Base-by-base conservation (phyloP, 1,140 invertebrate genomes). In the Macrobrachium nipponense region DNA sequence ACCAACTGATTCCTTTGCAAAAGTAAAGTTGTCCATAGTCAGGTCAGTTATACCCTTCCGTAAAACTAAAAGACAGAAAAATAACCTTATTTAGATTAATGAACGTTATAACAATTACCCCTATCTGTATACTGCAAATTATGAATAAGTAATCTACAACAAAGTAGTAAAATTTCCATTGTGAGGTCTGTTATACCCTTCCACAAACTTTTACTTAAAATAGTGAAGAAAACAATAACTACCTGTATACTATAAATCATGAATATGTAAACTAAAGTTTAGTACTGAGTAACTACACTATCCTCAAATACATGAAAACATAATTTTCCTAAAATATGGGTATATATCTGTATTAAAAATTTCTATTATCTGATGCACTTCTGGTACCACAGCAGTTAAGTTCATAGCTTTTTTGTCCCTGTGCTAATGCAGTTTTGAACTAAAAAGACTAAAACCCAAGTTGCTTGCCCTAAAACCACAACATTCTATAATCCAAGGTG, bases 1-100 rank as follows among this genome's bases (percentile, higher is more conserved):
- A 14, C 86, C 86, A 36, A 87, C 27, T 14, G 86, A 72, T 18
- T 82, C 73, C 70, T 87, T 87, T 14, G 82, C 43, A 72, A 62
- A 82, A 7, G 86, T 82, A 70, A 87, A 87, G 58, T 87, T 82
- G 6, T 87, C 60, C 5, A 82, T 62, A n/a, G 36, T 78, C n/a
- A 87, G 62, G 59, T 87, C 73, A 58, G 43, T 68, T 27, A 82
- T 78, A 17, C 59, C 66, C 8, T 77, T 51, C 36, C 64, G 66
- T 2, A n/a, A 27, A 68, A 87, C 85, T 87, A 68, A 43, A 59
- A 75, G 51, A 73, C 1, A 51, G 20, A 23, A 58, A 23, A 51
- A 12, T 36, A 80, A 10, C 23, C 11, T 27, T 36, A 15, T 7
- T 7, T 15, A 59, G 10, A 10, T 5, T 4, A 17, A 78, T 18